A percentile compares a stretch with the other conserved stretches of the same genome.
Conservation (phyloP, 2,113 vertebrate genomes). For the Neolamprologus brichardi region DNA sequence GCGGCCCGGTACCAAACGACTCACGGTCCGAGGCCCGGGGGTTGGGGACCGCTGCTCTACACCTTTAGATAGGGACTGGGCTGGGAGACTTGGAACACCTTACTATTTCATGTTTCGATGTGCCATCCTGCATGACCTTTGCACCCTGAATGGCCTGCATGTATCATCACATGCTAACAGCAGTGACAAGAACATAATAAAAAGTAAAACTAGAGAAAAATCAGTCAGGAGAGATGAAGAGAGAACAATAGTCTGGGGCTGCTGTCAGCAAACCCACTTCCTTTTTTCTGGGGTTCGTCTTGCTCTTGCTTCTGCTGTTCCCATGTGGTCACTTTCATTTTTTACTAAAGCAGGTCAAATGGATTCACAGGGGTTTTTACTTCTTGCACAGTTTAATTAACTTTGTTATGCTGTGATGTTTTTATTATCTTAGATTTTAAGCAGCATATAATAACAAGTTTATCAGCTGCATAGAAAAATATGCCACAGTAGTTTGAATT, state of each 20-base stretch:
- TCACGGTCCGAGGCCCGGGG: too few species aligned
- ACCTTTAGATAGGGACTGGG: neutral
- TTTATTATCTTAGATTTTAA: neutral
- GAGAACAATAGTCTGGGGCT: neutral
- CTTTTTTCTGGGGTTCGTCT: neutral
- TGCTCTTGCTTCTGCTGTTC: neutral
- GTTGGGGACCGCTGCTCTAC: neutral
- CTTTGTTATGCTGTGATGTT: neutral
- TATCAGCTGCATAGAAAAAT: neutral
- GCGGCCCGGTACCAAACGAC: fast-evolving
- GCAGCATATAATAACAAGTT: neutral
- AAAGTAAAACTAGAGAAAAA: neutral
- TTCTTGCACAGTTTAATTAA: neutral
- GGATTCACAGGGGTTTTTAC: neutral
- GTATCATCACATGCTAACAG: neutral
- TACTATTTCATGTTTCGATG: neutral
- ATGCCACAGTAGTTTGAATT: neutral
- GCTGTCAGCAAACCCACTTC: neutral
- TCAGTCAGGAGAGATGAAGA: neutral
- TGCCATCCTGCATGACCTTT: neutral
- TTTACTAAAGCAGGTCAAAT: neutral
- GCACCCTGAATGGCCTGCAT: neutral
- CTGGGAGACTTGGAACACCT: neutral
- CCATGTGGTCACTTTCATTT: neutral
- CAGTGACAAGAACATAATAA: neutral